phyloP scores from a whole-genome alignment of 1,140 invertebrate genomes.

The Aphaenogaster ashmeadi region DNA sequence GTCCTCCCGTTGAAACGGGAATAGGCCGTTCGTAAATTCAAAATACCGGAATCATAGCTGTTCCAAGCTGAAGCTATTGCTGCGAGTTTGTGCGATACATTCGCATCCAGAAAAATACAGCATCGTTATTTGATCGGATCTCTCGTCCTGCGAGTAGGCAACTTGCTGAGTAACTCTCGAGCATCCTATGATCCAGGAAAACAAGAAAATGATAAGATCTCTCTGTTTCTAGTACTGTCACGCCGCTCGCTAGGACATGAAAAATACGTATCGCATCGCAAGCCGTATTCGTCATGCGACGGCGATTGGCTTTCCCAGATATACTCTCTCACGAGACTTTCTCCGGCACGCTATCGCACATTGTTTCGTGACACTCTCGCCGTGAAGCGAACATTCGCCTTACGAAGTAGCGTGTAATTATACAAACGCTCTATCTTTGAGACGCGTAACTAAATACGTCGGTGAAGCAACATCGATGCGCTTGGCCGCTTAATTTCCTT shows the following conservation, averaged over 20 bases:
- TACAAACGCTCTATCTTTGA: slow-evolving; percentile 49
- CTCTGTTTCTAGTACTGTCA: background rate
- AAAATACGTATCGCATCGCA: slow-evolving; percentile 17
- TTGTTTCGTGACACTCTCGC: slow-evolving; percentile 77
- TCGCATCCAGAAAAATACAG: background rate
- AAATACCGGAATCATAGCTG: slow-evolving; percentile 7
- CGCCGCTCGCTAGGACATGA: background rate
- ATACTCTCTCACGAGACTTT: slow-evolving; percentile 75
- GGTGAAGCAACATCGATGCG: slow-evolving; percentile 12
- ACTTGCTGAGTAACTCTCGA: background rate
- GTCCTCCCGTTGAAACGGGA: slow-evolving; percentile 10
- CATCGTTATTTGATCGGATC: background rate
- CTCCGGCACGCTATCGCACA: slow-evolving; percentile 73
- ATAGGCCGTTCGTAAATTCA: slow-evolving; percentile 29
- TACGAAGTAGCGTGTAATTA: slow-evolving; percentile 44
- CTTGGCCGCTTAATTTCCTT: slow-evolving; percentile 47
- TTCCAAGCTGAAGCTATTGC: background rate
- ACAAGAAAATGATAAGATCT: slow-evolving; percentile 27
- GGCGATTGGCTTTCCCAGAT: slow-evolving; percentile 71
- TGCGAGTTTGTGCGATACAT: background rate
- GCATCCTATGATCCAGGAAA: background rate
- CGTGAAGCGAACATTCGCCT: slow-evolving; percentile 44
- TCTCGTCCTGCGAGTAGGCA: background rate
- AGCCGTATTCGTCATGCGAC: slow-evolving; percentile 65
- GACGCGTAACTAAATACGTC: slow-evolving; percentile 22